phyloP scores from a whole-genome alignment of 2,888 invertebrate genomes.

The Drosophila hamatofila region DNA sequence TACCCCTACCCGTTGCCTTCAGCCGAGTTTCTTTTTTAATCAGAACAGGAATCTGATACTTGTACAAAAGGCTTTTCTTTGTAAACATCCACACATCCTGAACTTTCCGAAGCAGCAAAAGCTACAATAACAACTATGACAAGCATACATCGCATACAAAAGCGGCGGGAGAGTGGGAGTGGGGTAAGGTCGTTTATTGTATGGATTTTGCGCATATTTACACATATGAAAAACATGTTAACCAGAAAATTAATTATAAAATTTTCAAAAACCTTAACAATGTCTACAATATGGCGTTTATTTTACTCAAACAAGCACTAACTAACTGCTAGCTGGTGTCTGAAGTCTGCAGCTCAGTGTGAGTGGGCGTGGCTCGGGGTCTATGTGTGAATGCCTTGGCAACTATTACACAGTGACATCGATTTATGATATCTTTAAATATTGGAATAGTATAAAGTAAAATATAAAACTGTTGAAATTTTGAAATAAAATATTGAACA shows the following conservation, averaged over 20 bases:
- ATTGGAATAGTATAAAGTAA: neutral
- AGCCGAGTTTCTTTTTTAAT: conserved; percentile 65
- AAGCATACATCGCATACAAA: conserved; percentile 20
- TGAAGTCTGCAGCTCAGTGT: conserved; percentile 11
- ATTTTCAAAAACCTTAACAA: conserved; percentile 82
- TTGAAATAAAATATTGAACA: too few species aligned
- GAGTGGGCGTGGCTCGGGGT: conserved; percentile 6
- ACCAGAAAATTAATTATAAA: conserved; percentile 83
- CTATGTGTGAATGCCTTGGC: conserved; percentile 16
- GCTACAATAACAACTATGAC: conserved; percentile 56
- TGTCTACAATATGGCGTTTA: conserved; percentile 80
- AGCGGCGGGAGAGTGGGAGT: neutral
- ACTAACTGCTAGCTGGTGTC: conserved; percentile 47
- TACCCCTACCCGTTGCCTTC: conserved; percentile 6
- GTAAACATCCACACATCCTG: conserved; percentile 77
- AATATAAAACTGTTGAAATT: too few species aligned
- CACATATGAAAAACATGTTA: conserved; percentile 79
- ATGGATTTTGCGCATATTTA: conserved; percentile 78
- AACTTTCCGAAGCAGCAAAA: conserved; percentile 71
- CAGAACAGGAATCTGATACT: conserved; percentile 80
- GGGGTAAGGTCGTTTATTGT: conserved; percentile 44
- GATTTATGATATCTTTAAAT: conserved; percentile 4
- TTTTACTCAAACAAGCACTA: conserved; percentile 80
- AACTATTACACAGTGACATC: conserved; percentile 45
- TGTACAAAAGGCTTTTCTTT: conserved; percentile 80